A percentile compares a stretch with the other conserved stretches of the same genome.
Evolutionary conservation across 2,888 invertebrate species (phyloP).

Genomic region (Coenonympha arcania): DNA sequence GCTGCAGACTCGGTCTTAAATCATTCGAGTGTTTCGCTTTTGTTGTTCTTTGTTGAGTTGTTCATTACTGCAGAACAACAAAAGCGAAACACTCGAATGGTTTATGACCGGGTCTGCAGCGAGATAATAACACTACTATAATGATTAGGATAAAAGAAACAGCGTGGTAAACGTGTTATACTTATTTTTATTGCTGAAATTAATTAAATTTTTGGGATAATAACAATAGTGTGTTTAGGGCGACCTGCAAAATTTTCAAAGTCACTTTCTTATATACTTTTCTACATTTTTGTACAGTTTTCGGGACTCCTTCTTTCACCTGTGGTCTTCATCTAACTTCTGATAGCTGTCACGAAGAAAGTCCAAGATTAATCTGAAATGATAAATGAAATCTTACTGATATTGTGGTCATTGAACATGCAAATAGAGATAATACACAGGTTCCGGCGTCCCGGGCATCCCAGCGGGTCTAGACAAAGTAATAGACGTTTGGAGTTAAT

Average conservation of each 20-base stretch:
- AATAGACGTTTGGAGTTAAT: too few relatives aligned
- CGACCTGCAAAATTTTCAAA: slow-evolving; percentile 59
- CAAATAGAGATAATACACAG: too few relatives aligned
- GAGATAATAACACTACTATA: too few relatives aligned
- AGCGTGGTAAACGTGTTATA: slow-evolving; percentile 39
- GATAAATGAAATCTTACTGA: neutral
- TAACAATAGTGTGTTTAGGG: slow-evolving; percentile 25
- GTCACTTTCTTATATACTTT: slow-evolving; percentile 35
- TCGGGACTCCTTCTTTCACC: neutral
- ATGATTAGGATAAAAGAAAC: slow-evolving; percentile 16
- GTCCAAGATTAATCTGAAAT: slow-evolving; percentile 4
- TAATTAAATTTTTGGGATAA: slow-evolving; percentile 30
- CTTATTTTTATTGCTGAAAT: slow-evolving; percentile 61
- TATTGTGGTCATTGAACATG: too few relatives aligned
- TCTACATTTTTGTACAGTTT: slow-evolving; percentile 13
- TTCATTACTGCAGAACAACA: too few relatives aligned
- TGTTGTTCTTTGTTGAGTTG: too few relatives aligned
- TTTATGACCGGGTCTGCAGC: too few relatives aligned
- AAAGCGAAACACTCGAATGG: too few relatives aligned
- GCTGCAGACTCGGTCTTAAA: too few relatives aligned
- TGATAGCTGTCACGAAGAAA: neutral
- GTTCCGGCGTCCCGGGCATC: too few relatives aligned
- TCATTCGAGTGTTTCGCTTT: too few relatives aligned
- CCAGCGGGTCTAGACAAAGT: too few relatives aligned
- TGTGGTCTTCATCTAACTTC: neutral